Base-by-base conservation (phyloP, 2,888 invertebrate genomes). In the Parnassius orleans region DNA sequence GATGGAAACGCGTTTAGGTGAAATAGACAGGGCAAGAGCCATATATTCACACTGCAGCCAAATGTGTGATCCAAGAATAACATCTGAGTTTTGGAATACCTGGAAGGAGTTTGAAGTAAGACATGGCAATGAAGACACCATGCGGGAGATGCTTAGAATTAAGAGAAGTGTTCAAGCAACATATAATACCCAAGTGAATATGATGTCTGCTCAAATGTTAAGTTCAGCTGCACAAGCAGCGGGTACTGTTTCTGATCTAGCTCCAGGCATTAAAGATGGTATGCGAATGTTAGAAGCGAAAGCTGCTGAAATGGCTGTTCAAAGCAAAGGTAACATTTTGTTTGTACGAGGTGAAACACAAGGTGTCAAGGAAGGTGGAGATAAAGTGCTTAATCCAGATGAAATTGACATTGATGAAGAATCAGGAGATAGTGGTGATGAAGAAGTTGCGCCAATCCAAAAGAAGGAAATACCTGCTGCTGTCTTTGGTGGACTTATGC, bases 71-170 rank as follows among this genome's bases (percentile, higher is more conserved):
- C 99, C 99, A 1, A 94, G 99, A 80, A 98, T 98, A 10, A 97
- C 98, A 5, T 94, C 95, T 0, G 96, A 97, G 62, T 99, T 99
- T 86, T 99, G 99, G 99, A 97, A 98, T 79, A 97, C 97, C 1
- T 99, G 99, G 99, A 98, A 99, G 83, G 98, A 99, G 77, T 99
- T 99, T 91, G 99, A 99, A 92, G 97, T 99, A 15, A 94, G 97
- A 55, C 99, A 99, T 87, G 99, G 99, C 14, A 99, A 99, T 88
- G 99, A 99, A 85, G 99, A 99, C 79, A 99, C 99, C 0, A 98
- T 99, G 95, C 93, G 99, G 53, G 99, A 99, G 92, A 99, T 99
- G 99, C 91, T 99, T 72, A 93, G 99, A 75, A 98, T 99, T 68
- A 98, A 99, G 89, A 94, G 99, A 72, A 98, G 98, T 78, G 97